A percentile compares a stretch with the other conserved stretches of the same genome.
phyloP scores from a whole-genome alignment of 1,140 invertebrate genomes.

The Chymomyza costata region DNA sequence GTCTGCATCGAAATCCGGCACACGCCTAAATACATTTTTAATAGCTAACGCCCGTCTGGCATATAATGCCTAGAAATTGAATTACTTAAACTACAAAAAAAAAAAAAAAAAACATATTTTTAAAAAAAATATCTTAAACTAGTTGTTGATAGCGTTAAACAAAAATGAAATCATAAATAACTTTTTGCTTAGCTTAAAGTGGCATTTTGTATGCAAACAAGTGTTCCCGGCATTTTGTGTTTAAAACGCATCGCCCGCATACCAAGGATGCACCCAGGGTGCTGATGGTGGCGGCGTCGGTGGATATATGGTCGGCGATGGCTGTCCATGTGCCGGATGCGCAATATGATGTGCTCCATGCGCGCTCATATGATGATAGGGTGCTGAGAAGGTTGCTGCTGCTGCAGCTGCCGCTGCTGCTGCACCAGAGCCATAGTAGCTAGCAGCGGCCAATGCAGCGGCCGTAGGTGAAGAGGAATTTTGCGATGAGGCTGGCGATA shows the following conservation, averaged over 20 bases:
- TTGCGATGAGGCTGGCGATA: conserved; percentile 49
- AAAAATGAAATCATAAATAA: background rate
- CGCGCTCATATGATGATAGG: conserved; percentile 45
- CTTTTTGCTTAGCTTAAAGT: background rate
- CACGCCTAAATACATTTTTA: too few species aligned
- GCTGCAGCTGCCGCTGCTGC: conserved; percentile 47
- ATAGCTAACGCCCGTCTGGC: background rate
- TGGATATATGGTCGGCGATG: conserved; percentile 74
- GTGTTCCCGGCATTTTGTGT: background rate
- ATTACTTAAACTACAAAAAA: background rate
- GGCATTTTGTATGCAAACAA: background rate
- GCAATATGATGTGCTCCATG: conserved; percentile 12
- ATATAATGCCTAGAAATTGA: background rate
- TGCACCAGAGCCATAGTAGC: conserved; percentile 42
- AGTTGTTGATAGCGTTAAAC: background rate
- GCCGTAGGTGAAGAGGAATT: conserved; percentile 45
- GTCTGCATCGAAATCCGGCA: too few species aligned
- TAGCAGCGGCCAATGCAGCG: conserved; percentile 48
- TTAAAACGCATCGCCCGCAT: conserved; percentile 70
- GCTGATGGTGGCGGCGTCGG: conserved; percentile 74
- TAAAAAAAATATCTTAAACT: background rate
- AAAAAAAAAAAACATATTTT: background rate
- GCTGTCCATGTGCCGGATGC: conserved; percentile 59
- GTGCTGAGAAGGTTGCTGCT: conserved; percentile 45
- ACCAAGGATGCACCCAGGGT: conserved; percentile 75